phyloP scores from a whole-genome alignment of 2,113 vertebrate species.

The Drymodes brunneopygia region DNA sequence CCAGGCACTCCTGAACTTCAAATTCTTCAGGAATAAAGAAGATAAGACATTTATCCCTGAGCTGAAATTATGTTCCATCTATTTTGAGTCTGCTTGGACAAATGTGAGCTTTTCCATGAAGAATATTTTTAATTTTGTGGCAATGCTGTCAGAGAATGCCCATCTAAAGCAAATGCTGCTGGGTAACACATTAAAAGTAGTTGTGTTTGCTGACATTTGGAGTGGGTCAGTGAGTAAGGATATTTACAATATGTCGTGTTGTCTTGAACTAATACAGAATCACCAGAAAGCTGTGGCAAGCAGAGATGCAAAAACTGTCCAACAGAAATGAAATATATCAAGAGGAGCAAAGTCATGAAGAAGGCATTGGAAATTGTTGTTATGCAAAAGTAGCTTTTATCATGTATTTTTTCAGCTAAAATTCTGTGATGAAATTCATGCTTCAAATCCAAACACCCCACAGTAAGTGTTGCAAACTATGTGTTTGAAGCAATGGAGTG shows the following conservation, averaged over 20 bases:
- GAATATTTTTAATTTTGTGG: not conserved
- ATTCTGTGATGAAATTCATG: not conserved
- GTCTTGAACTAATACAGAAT: not conserved
- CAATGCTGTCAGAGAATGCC: not conserved
- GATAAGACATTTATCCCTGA: not conserved
- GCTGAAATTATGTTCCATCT: not conserved
- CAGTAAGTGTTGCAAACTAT: not conserved
- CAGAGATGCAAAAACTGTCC: not conserved
- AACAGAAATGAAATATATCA: not conserved
- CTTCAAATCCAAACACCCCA: not conserved
- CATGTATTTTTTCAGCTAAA: not conserved
- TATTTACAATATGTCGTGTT: not conserved
- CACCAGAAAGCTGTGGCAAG: not conserved
- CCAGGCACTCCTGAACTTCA: not conserved
- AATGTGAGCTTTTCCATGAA: not conserved
- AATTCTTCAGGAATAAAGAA: not conserved
- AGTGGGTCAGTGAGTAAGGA: not conserved
- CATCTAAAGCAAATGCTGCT: not conserved
- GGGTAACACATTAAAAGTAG: not conserved
- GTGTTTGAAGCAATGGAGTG: not conserved
- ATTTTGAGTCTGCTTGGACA: not conserved
- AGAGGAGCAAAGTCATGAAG: not conserved
- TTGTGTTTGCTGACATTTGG: not conserved
- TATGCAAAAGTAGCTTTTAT: not conserved
- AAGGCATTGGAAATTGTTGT: not conserved